A percentile compares a stretch with the other conserved stretches of the same genome.
phyloP scores from a whole-genome alignment of 30 jellyfish, hydroid and myxozoan species.

The Aurelia aurita complex sp. Pacific region DNA sequence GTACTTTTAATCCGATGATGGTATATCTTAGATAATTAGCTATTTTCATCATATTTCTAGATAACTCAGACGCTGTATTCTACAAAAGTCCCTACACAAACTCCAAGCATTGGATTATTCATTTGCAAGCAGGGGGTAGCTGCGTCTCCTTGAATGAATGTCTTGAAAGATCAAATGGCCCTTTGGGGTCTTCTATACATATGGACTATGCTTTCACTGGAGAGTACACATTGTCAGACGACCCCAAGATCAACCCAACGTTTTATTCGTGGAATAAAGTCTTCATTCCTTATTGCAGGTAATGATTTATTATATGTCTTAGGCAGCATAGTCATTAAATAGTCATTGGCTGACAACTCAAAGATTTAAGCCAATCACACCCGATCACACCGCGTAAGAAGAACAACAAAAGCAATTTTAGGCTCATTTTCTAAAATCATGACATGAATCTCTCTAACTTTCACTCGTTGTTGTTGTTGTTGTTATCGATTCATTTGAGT shows the following conservation, averaged over 20 bases:
- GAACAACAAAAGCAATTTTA: too few relatives aligned
- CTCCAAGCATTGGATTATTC: conserved; percentile 88
- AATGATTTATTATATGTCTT: not conserved
- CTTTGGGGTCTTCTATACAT: conserved; percentile 88
- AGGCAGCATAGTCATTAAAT: too few relatives aligned
- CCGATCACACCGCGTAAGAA: too few relatives aligned
- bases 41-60: conserved; percentile 39
- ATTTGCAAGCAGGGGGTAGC: conserved; percentile 96
- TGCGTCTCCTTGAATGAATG: conserved; percentile 80
- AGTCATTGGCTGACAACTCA: too few relatives aligned
- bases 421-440: too few relatives aligned
- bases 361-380: too few relatives aligned
- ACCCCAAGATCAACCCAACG: conserved; percentile 85
- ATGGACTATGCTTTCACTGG: conserved; percentile 84
- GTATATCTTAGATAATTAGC: too few relatives aligned
- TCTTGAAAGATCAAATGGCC: conserved; percentile 77
- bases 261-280: conserved; percentile 92
- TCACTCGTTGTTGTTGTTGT: too few relatives aligned
- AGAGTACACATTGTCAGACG: conserved; percentile 80
- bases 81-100: conserved; percentile 59
- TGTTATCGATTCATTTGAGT: too few relatives aligned
- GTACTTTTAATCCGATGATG: too few relatives aligned
- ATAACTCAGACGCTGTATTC: conserved; percentile 86
- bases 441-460: too few relatives aligned
- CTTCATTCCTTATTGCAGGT: conserved; percentile 96